A percentile compares a stretch with the other conserved stretches of the same genome.
Conservation (phyloP, 2,797 vertebrate species). For the Rhynchonycteris naso region DNA sequence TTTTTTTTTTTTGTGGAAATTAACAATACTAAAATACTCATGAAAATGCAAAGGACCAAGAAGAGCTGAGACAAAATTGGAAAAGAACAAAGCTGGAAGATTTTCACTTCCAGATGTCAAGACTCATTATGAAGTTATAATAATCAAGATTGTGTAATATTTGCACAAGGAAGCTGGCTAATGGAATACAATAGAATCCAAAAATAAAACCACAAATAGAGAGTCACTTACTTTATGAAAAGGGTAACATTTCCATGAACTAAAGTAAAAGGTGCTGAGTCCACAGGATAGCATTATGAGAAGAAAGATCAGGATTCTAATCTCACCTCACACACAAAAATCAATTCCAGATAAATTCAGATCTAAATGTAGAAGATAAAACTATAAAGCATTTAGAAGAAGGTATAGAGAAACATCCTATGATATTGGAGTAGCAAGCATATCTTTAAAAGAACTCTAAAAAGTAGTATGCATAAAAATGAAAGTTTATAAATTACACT, state of each 20-base stretch:
- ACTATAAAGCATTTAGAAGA: neutral
- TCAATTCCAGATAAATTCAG: neutral
- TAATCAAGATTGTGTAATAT: neutral
- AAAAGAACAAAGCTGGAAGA: neutral
- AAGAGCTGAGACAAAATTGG: neutral
- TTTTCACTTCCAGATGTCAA: neutral
- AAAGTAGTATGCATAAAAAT: neutral
- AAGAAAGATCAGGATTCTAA: neutral
- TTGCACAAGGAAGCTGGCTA: neutral
- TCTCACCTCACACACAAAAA: neutral
- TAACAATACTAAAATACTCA: neutral
- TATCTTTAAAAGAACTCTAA: neutral
- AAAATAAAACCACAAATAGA: neutral
- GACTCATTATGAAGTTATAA: neutral
- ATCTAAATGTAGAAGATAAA: neutral
- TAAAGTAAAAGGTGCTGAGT: neutral
- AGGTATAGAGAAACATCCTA: neutral
- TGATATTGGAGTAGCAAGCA: neutral
- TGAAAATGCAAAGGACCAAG: neutral
- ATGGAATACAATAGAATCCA: neutral
- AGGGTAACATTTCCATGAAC: neutral
- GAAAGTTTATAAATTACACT: neutral
- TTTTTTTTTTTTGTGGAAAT: conserved; percentile 16
- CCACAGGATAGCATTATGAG: neutral
- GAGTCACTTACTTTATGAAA: neutral